Conservation (phyloP, 2,797 vertebrate genomes). For the Gila robusta region DNA sequence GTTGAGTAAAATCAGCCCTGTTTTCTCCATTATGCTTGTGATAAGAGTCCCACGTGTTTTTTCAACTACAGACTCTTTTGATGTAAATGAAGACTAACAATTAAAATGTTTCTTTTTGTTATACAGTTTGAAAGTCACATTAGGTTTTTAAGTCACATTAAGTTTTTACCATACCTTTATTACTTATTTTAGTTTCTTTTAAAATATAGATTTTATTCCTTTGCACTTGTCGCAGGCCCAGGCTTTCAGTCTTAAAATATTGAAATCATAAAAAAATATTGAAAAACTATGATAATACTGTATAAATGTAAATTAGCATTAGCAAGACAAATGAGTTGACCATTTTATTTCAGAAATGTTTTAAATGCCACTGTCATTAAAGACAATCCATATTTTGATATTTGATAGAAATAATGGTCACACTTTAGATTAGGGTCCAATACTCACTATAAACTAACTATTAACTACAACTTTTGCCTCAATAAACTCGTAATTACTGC, state of each 20-base stretch:
- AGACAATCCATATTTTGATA: not conserved
- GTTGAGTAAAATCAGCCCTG: not conserved
- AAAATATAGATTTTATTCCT: not conserved
- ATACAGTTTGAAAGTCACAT: not conserved
- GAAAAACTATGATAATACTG: not conserved
- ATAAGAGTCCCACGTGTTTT: not conserved
- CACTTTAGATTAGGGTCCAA: not conserved
- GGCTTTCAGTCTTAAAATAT: not conserved
- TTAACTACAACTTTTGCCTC: no score
- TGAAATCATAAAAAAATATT: not conserved
- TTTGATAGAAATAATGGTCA: not conserved
- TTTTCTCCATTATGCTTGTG: constrained; percentile 14
- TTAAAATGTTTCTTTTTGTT: not conserved
- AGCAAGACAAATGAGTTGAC: not conserved
- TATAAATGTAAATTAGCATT: not conserved
- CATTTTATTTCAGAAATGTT: not conserved
- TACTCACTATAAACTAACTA: no score
- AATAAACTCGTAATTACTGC: not conserved
- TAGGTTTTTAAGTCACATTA: not conserved
- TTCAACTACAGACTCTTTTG: not conserved
- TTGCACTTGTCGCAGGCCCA: not conserved
- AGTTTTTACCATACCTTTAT: not conserved
- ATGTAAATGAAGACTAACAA: not conserved
- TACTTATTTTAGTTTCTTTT: not conserved
- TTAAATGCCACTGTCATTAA: not conserved